A percentile compares a stretch with the other conserved stretches of the same genome.
Conservation (phyloP, 2,113 vertebrate genomes). For the rat (Rattus norvegicus) region GRCr8 NC_086023.1:87143001-87143500, state of each 20-base stretch:
- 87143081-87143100: background rate
- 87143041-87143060: constrained; percentile 34
- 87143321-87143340: background rate
- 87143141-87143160: background rate
- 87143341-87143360: background rate
- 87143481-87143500: background rate
- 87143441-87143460: background rate
- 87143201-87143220: background rate
- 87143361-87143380: background rate
- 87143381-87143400: background rate
- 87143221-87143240: background rate
- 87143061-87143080: background rate
- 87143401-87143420: background rate
- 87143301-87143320: background rate
- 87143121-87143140: background rate
- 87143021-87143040: background rate
- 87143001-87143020: constrained; percentile 47
- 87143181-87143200: accelerated
- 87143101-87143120: background rate
- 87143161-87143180: accelerated
- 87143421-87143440: background rate
- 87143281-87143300: background rate
- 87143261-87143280: background rate
- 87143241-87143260: background rate
- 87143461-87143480: background rate